Percentiles rank a stretch among this genome's conserved stretches.
These are phyloP conservation scores for Chalcis sispes DNA, from an alignment of 2,888 invertebrate genomes.

Conservation along the genomic window DNA sequence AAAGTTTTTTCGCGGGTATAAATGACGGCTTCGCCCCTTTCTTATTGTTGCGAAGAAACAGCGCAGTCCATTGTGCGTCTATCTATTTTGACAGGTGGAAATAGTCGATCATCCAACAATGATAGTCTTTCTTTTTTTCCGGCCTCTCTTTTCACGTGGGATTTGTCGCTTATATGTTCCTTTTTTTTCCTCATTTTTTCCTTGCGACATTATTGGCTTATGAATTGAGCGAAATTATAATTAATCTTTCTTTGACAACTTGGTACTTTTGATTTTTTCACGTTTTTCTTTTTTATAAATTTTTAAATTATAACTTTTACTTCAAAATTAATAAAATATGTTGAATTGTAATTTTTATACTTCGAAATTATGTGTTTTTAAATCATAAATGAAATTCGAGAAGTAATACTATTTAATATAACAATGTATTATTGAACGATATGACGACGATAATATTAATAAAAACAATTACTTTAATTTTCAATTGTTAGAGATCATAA, in stretches of 20 bases:
- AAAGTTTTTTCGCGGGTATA: constrained; percentile 61
- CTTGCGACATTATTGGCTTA: constrained; percentile 34
- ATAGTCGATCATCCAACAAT: constrained; percentile 67
- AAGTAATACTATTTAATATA: too few relatives aligned
- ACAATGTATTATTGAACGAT: too few relatives aligned
- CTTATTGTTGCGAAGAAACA: constrained; percentile 60
- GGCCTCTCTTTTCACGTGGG: constrained; percentile 58
- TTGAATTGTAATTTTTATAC: too few relatives aligned
- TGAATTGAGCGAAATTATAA: constrained; percentile 31
- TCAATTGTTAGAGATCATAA: too few relatives aligned
- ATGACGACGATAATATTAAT: too few relatives aligned
- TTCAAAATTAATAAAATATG: too few relatives aligned
- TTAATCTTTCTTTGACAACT: constrained; percentile 46
- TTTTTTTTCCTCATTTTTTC: constrained; percentile 28
- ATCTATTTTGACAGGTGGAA: constrained; percentile 70
- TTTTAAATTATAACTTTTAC: too few relatives aligned
- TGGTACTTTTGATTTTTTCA: background rate
- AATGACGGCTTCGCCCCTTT: constrained; percentile 60
- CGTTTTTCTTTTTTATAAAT: background rate
- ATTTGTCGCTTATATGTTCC: constrained; percentile 56
- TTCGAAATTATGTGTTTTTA: too few relatives aligned
- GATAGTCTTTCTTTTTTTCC: constrained; percentile 57
- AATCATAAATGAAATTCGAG: too few relatives aligned
- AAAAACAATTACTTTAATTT: too few relatives aligned
- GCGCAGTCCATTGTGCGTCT: constrained; percentile 66